A percentile compares a stretch with the other conserved stretches of the same genome.
These are phyloP conservation scores for Pelosia muscerda DNA, from an alignment of 2,888 invertebrate genomes.

Conservation along the genomic window DNA sequence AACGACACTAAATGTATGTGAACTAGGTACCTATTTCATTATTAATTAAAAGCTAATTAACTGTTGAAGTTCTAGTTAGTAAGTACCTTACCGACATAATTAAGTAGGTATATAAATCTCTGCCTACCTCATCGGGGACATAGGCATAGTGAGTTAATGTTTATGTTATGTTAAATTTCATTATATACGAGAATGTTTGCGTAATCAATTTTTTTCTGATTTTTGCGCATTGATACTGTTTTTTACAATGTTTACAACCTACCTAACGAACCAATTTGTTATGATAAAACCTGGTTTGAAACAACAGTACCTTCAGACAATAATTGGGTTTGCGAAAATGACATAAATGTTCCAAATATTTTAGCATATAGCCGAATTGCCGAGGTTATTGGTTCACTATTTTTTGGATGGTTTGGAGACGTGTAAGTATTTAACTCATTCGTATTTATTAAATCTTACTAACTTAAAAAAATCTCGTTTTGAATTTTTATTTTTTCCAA, in stretches of 20 bases:
- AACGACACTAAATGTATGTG: conserved; percentile 29
- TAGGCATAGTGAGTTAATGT: no score
- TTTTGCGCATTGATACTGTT: not conserved
- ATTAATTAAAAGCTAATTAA: not conserved
- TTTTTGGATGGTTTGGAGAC: conserved; percentile 75
- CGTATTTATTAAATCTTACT: not conserved
- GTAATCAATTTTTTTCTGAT: not conserved
- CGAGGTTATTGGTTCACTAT: conserved; percentile 66
- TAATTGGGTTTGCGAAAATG: conserved; percentile 72
- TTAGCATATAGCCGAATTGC: conserved; percentile 64
- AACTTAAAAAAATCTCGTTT: no score
- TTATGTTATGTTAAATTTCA: no score
- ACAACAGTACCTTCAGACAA: conserved; percentile 66
- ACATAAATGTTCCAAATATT: conserved; percentile 66
- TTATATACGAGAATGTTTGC: no score
- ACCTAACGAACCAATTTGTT: conserved; percentile 25
- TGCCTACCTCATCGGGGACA: no score
- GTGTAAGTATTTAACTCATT: conserved; percentile 54
- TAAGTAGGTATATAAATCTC: no score
- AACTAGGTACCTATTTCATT: not conserved
- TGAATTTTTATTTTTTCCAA: no score
- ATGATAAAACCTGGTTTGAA: conserved; percentile 70
- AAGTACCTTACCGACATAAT: no score
- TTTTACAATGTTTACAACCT: not conserved
- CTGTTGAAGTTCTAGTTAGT: not conserved